Conservation (phyloP, 1,140 invertebrate species). For the Triops longicaudatus region DNA sequence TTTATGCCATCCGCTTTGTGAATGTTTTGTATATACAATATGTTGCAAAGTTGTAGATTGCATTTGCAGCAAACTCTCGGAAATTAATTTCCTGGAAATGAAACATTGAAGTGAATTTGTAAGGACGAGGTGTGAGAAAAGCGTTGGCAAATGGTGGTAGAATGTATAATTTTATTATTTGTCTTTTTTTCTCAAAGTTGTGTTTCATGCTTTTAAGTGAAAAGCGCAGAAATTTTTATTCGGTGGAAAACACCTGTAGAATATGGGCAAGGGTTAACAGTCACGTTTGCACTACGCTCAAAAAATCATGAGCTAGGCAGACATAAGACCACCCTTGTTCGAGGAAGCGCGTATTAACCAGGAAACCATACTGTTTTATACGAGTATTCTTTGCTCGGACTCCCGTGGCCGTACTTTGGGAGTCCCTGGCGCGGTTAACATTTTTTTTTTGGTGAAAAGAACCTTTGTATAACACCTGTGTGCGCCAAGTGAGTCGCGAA, state of each 20-base stretch:
- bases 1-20: no score
- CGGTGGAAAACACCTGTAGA: background rate
- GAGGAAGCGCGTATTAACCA: background rate
- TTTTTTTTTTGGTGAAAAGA: background rate
- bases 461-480: no score
- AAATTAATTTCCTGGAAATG: conserved; percentile 4
- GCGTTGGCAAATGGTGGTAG: background rate
- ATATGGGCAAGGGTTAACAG: background rate
- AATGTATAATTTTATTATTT: no score
- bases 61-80: background rate
- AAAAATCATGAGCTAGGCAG: background rate
- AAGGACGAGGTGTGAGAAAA: background rate
- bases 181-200: no score
- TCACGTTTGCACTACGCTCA: background rate
- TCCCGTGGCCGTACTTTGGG: background rate
- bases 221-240: no score
- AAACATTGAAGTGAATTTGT: background rate
- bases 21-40: no score
- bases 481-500: no score
- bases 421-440: background rate
- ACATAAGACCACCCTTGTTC: background rate
- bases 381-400: background rate
- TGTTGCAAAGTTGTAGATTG: no score
- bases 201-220: no score
- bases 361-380: conserved; percentile 2